phyloP scores from a whole-genome alignment of 2,113 vertebrate species.

The Oxygymnocypris stewartii region DNA sequence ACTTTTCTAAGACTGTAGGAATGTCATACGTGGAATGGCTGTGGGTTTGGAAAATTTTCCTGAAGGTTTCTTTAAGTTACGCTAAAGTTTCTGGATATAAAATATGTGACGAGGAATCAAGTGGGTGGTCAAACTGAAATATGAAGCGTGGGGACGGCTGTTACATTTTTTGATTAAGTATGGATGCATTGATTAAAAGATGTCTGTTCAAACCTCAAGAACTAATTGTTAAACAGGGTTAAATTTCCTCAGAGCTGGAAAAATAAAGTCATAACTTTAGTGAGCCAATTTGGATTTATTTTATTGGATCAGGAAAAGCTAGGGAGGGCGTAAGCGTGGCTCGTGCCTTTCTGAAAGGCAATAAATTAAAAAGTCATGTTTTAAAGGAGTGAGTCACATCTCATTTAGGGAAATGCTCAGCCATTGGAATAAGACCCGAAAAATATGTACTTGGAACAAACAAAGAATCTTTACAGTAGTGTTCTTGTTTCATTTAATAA shows the following conservation, averaged over 20 bases:
- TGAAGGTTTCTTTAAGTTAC: not conserved
- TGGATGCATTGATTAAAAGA: not conserved
- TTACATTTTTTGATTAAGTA: constrained; percentile 21
- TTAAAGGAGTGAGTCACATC: constrained; percentile 44
- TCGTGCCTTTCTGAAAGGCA: not conserved
- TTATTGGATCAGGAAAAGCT: constrained; percentile 36
- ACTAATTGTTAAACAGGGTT: constrained; percentile 4
- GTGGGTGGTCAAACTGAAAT: constrained; percentile 22
- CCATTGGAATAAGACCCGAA: not conserved
- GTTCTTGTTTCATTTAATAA: not conserved
- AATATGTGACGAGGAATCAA: not conserved
- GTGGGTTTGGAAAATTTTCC: not conserved
- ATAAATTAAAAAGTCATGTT: constrained; percentile 53
- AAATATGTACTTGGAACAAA: not conserved
- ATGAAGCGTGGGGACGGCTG: not conserved
- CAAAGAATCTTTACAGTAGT: not conserved
- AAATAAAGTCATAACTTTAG: constrained; percentile 53
- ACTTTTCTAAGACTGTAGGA: constrained; percentile 24
- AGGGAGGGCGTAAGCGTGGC: constrained; percentile 27
- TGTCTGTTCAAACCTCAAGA: constrained; percentile 11
- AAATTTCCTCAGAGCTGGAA: constrained; percentile 40
- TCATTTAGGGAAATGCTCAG: constrained; percentile 36
- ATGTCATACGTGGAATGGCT: constrained; percentile 16
- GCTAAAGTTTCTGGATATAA: not conserved
- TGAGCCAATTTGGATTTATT: constrained; percentile 37